These are phyloP conservation scores for Hemistola chrysoprasaria DNA, from an alignment of 2,888 invertebrate genomes.

Conservation along the genomic window DNA sequence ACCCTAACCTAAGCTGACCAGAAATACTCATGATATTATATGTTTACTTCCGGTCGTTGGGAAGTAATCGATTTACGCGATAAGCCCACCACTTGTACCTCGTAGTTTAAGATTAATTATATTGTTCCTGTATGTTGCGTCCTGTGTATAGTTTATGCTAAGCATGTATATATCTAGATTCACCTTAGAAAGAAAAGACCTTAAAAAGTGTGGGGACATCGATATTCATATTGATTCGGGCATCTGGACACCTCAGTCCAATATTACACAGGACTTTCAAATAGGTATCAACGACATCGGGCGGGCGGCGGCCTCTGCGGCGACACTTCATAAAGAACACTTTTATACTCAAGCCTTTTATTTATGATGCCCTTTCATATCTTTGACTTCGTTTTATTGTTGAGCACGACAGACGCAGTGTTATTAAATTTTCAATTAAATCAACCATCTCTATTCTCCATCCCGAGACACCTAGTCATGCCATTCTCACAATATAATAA, in stretches of 20 bases:
- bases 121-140: no score
- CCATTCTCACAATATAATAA: no score
- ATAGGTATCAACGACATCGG: constrained; percentile 73
- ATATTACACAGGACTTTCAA: constrained; percentile 78
- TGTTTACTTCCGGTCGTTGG: no score
- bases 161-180: no score
- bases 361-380: constrained; percentile 75
- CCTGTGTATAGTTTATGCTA: no score
- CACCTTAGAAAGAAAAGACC: no score
- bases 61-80: no score
- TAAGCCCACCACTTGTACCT: no score
- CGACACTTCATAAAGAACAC: constrained; percentile 80
- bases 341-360: constrained; percentile 78
- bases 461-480: no score
- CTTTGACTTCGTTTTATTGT: constrained; percentile 69
- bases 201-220: not conserved
- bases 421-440: constrained; percentile 59
- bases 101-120: no score
- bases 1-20: no score
- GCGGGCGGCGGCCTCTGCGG: constrained; percentile 53
- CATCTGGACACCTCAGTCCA: constrained; percentile 50
- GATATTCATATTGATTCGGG: constrained; percentile 47
- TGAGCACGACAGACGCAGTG: constrained; percentile 47
- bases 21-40: no score
- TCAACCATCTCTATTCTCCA: constrained; percentile 15